Conservation (phyloP, 2,888 invertebrate genomes). For the Oxytorus armatus region DNA sequence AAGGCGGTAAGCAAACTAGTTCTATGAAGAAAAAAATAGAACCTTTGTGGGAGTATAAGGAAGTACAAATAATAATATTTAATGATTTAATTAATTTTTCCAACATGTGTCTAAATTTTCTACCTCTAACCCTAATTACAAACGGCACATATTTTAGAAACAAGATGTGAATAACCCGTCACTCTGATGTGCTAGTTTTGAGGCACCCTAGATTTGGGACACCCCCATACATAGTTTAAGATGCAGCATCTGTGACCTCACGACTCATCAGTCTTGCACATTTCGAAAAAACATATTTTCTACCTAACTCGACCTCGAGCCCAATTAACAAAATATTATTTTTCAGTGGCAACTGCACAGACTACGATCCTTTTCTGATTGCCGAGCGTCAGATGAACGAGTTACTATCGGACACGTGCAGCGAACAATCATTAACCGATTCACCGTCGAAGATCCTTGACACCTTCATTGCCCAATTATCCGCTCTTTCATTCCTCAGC, state of each 20-base stretch:
- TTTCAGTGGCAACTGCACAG: constrained; percentile 83
- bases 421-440: constrained; percentile 82
- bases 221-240: no score
- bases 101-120: no score
- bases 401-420: constrained; percentile 88
- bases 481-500: constrained; percentile 82
- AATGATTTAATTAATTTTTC: no score
- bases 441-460: constrained; percentile 60
- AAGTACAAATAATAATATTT: no score
- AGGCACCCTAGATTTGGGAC: no score
- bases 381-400: constrained; percentile 94
- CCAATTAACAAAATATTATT: constrained; percentile 31
- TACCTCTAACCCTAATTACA: no score
- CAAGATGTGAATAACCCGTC: no score
- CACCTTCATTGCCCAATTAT: constrained; percentile 70
- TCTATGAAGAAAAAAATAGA: no score
- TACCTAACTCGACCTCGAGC: not conserved
- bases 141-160: no score
- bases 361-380: constrained; percentile 91
- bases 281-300: not conserved
- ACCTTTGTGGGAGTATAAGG: no score
- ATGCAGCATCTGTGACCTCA: constrained; percentile 13
- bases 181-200: no score
- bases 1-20: no score
- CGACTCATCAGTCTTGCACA: constrained; percentile 25